Base-by-base conservation (phyloP, 2,113 vertebrate species). In the Hoplias malabaricus region DNA sequence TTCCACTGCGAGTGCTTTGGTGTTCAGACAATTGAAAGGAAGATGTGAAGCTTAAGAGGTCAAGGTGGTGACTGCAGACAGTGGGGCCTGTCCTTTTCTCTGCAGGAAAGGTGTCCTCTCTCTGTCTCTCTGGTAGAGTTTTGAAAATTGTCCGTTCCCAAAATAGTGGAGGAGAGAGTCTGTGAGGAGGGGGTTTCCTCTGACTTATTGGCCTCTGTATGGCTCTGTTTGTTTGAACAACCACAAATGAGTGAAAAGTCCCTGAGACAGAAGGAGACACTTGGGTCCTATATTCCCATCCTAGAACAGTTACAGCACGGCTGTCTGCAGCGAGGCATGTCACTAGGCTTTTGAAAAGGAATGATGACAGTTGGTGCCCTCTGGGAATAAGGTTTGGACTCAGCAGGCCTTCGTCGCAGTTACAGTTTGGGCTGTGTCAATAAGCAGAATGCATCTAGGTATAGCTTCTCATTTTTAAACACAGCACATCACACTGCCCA, bases 211-310 rank as follows among this genome's bases (percentile, higher is more conserved):
- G 31, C 56, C 57, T 6, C 53, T 86, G 86, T 86, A 81, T 82
- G 74, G 4, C 27, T 76, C 77, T 88, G 87, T 90, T 91, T 88
- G 85, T 91, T 90, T 91, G 88, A 90, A 90, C 82, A 85, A 87
- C 73, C n/a, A 43, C 72, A 73, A 73, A 72, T 36, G 53, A 68
- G 36, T 73, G 53, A 54, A 38, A 53, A 57, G 42, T 71, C 66
- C 38, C 34, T 10, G 38, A 61, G 53, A 68, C 54, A 75, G 53
- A 66, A 74, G 31, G 16, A 80, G 53, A 80, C 72, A 42, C 40
- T 34, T 46, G 74, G n/a, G 66, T 69, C 75, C 66, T 77, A 69
- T 34, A 62, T 11, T 61, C 43, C n/a, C 48, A 16, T 56, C 40
- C 21, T 33, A 62, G 40, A 42, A 61, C 23, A 36, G 13, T 14